Base-by-base conservation (phyloP, 64 coral and sea anemone genomes). In the Pocillopora damicornis region DNA sequence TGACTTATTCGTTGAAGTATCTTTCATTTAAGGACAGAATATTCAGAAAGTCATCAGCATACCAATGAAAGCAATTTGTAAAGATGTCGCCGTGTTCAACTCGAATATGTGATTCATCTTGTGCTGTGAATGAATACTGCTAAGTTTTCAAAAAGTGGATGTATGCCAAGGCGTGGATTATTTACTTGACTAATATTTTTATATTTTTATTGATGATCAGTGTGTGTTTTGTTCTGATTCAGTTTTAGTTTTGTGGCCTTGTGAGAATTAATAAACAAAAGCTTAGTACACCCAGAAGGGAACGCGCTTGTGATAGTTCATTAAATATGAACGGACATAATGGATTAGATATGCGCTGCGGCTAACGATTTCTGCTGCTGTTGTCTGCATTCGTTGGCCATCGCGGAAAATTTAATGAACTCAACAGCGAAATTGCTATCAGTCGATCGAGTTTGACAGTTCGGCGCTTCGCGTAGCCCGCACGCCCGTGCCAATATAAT, bases 301-400 rank as follows among this genome's bases (percentile, higher is more conserved):
- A 35, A 25, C 34, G 17, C 14, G 80, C 35, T 68, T 68, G 63
- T 25, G 37, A 51, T 51, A 58, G 16, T 1, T n/a, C 13, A 85
- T 85, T 85, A 85, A 85, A 85, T 72, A 85, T 85, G 81, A 85
- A 85, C 72, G 38, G 12, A 14, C 17, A 16, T 20, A 79, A n/a
- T 2, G 20, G 67, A 85, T 85, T 72, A 22, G 42, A 73, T 73
- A n/a, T 68, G 69, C 65, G 10, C 63, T 18, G 1, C 25, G 72
- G 81, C 15, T 85, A 22, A 45, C 56, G 61, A n/a, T 45, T 15
- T 17, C 20, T 45, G 11, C 34, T 42, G 42, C 42, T 51, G 42
- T 51, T 51, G 42, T 7, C 42, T 14, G 56, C 64, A 20, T 10
- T 72, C 16, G 81, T 73, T 37, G 18, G 81, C 72, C 37, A 51